phyloP scores from a whole-genome alignment of 2,797 vertebrate species.

The Brachyalestes nurse region DNA sequence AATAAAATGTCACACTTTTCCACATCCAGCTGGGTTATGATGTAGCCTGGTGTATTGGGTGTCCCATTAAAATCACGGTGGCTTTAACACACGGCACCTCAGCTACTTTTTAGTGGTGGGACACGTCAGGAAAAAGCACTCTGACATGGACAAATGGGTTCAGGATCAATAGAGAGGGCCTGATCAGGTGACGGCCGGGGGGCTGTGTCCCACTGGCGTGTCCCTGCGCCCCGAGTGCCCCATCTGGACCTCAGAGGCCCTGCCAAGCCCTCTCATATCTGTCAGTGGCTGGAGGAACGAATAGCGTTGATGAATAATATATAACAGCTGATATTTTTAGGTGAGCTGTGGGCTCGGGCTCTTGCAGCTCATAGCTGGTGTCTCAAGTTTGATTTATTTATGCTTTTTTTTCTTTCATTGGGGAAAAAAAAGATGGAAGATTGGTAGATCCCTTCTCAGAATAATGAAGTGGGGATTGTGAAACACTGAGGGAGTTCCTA shows the following conservation, averaged over 20 bases:
- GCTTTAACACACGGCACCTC: conserved; percentile 70
- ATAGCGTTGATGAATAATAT: conserved; percentile 81
- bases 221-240: conserved; percentile 18
- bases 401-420: conserved; percentile 66
- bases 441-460: conserved; percentile 15
- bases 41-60: conserved; percentile 66
- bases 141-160: conserved; percentile 74
- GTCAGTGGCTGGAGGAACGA: conserved; percentile 73
- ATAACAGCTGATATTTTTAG: conserved; percentile 82
- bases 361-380: conserved; percentile 71
- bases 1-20: conserved; percentile 57
- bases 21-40: neutral
- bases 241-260: conserved; percentile 28
- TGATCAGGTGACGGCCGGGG: conserved; percentile 71
- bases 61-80: conserved; percentile 54
- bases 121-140: conserved; percentile 70
- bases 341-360: conserved; percentile 70
- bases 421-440: conserved; percentile 60
- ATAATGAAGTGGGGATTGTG: conserved; percentile 50
- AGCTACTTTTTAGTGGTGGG: conserved; percentile 70
- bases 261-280: conserved; percentile 69
- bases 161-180: conserved; percentile 71
- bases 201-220: conserved; percentile 40
- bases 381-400: conserved; percentile 79
- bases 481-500: conserved; percentile 68